Percentiles rank a stretch among this genome's conserved stretches.
These are phyloP conservation scores for Argyresthia goedartella DNA, from an alignment of 2,888 invertebrate species.

Conservation along the genomic window DNA sequence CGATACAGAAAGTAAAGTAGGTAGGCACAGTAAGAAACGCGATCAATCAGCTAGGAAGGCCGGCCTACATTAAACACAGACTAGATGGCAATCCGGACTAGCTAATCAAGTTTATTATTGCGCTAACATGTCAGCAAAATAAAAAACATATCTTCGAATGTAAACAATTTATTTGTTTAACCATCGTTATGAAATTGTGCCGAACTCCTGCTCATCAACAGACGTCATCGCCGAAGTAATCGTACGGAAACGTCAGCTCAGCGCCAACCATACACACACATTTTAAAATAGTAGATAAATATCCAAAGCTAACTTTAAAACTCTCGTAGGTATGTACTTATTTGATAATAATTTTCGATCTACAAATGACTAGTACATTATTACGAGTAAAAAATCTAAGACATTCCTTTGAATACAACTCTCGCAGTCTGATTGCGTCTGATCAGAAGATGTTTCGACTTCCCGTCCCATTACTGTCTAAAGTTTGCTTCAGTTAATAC, in stretches of 20 bases:
- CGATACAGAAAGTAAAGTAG: no score
- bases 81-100: not conserved
- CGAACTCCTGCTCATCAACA: no score
- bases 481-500: no score
- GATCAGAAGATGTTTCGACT: no score
- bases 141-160: slow-evolving; percentile 31
- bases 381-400: slow-evolving; percentile 35
- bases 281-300: slow-evolving; percentile 27
- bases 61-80: not conserved
- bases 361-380: not conserved
- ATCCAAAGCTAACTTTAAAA: slow-evolving; percentile 39
- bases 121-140: no score
- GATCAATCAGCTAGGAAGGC: no score
- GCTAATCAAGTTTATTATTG: no score
- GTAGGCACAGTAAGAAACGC: no score
- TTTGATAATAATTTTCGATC: not conserved
- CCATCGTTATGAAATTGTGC: no score
- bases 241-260: not conserved
- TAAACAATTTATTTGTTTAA: slow-evolving; percentile 43
- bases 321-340: slow-evolving; percentile 33
- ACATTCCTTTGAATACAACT: not conserved
- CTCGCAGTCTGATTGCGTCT: not conserved
- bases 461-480: no score
- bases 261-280: slow-evolving; percentile 1
- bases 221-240: not conserved